Evolutionary conservation across 2,888 invertebrate genomes (phyloP), one percentile per base, ranked within the genome.

Genomic region (Zootermopsis nevadensis): DNA sequence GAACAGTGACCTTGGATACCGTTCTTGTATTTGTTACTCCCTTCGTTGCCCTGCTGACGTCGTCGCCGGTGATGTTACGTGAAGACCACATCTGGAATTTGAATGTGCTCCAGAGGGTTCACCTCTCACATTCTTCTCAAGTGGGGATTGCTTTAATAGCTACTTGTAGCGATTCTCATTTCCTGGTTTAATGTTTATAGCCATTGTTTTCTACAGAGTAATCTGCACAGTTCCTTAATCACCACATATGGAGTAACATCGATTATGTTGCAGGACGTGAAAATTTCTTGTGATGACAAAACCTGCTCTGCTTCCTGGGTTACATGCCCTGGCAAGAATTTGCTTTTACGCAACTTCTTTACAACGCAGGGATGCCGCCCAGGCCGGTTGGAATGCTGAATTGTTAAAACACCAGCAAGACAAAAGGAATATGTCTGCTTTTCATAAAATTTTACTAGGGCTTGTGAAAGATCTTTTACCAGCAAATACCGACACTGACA

Each of bases 231-330:
- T 66, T 10, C 66, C 12, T 66, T 15, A 12, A 4, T 27, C 10
- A 30, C 66, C 27, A n/a, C 27, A 66, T 6, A 15, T 66, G 27
- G 2, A 66, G 6, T n/a, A n/a, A 15, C 27, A 66, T 30, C 0
- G 8, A 66, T 15, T 3, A 66, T 1, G 7, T 66, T 48, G 48
- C 48, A 48, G 19, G 48, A n/a, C n/a, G n/a, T n/a, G n/a, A 42
- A 15, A 48, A 48, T 33, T 66, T n/a, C n/a, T n/a, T n/a, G n/a
- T n/a, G n/a, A n/a, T n/a, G n/a, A 12, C 15, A 31, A 33, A 31
- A 69, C 31, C 69, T 30, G 69, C 69, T 69, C 69, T 10, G 33
- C 33, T 69, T 69, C 69, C 69, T 31, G 69, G 69, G 33, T 69
- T 22, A 2, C 33, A 33, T 69, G 69, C 22, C 69, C 33, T 31